Evolutionary conservation across 1,140 invertebrate genomes (phyloP), one percentile per base, ranked within the genome.

Genomic region (Chironomus striatipennis): DNA sequence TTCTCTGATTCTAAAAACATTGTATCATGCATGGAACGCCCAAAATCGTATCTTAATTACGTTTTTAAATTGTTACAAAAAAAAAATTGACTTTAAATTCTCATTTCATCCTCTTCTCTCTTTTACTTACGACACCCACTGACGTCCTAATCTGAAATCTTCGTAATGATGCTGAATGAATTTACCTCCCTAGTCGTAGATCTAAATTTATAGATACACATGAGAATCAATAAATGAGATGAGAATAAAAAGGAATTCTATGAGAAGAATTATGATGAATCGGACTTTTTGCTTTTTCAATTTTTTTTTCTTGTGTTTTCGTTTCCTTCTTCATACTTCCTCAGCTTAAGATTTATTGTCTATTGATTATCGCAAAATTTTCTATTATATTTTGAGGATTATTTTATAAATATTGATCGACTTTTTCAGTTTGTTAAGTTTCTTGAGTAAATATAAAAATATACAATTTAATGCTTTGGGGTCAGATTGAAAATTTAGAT

Each of bases 181-280:
- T 12, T 34, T 57, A 57, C 47, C 47, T n/a, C 47, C 47, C 12
- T n/a, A 57, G 47, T 57, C 4, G 47, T 12, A n/a, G 47, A 57
- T n/a, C n/a, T 12, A 57, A n/a, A n/a, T 57, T 5, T 57, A 15
- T 57, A 57, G 47, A 57, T 57, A 57, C 47, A 57, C 47, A 57
- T 15, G 47, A n/a, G 47, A 57, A 57, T 57, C 47, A 57, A 57
- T 57, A 57, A 57, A 57, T 57, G 47, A 57, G 47, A 57, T 57
- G 24, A 34, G 24, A 34, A 34, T n/a, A 34, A 34, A 34, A 34
- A 34, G 24, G 24, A 34, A 34, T 34, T 34, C 24, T 34, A 57
- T 57, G n/a, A n/a, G n/a, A n/a, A n/a, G n/a, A 57, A 57, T n/a
- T 57, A 57, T 57, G 47, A 57, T 57, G 47, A 57, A n/a, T 57